These are phyloP conservation scores for Sorex araneus DNA, from an alignment of 2,113 vertebrate genomes.

Conservation along the genomic window DNA sequence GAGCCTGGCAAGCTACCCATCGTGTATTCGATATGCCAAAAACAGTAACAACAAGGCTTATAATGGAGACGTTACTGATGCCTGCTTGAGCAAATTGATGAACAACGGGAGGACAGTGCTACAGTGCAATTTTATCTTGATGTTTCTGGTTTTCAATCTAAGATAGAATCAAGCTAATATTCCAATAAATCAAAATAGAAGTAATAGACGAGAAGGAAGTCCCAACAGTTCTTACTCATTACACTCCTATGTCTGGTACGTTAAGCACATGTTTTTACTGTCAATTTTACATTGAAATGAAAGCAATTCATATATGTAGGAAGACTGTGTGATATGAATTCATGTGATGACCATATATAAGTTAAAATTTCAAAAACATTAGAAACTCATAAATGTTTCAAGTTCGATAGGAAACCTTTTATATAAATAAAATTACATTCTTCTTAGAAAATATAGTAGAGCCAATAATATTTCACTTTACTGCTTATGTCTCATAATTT, in stretches of 20 bases:
- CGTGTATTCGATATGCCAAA: too few relatives aligned
- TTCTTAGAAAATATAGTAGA: background rate
- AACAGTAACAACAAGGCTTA: too few relatives aligned
- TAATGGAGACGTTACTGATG: too few relatives aligned
- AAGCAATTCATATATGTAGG: background rate
- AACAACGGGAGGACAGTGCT: too few relatives aligned
- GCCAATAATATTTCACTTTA: background rate
- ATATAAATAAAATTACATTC: background rate
- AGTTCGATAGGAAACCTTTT: background rate
- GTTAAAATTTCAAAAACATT: background rate
- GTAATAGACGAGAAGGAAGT: background rate
- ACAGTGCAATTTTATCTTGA: background rate
- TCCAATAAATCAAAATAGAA: background rate
- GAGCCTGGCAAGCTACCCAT: too few relatives aligned
- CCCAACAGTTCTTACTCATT: background rate
- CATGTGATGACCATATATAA: background rate
- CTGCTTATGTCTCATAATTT: background rate
- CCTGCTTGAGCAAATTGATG: too few relatives aligned
- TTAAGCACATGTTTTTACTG: background rate
- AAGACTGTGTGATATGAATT: background rate
- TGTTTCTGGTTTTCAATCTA: background rate
- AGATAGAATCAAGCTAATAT: background rate
- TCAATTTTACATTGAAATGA: background rate
- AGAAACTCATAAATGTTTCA: background rate
- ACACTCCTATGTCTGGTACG: background rate